Evolutionary conservation across 2,888 invertebrate species (phyloP), one percentile per base, ranked within the genome.

Genomic region (Scaptomyza parva): DNA sequence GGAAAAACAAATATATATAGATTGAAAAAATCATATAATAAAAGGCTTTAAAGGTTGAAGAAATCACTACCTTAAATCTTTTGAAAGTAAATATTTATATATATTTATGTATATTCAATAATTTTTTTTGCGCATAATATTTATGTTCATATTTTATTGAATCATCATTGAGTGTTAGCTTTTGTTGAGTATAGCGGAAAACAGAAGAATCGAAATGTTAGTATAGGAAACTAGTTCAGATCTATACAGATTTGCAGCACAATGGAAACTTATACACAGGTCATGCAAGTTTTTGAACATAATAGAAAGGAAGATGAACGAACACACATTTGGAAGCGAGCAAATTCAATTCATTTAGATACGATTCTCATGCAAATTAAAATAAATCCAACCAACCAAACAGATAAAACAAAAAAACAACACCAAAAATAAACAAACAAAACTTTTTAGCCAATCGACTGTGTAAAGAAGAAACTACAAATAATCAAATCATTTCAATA

Each of bases 321-420:
- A n/a, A 40, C 50, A 64, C 60, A 78, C 53, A 69, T 60, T 57
- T 58, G 26, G 40, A 43, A 58, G 50, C 54, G n/a, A 51, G 48
- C 63, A 70, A 71, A 79, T 68, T 73, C 86, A 88, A 81, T 84
- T 79, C 67, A 77, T 88, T 85, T 88, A 74, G 88, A 87, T 72
- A 69, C 88, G 86, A 85, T 85, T 85, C 84, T 87, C 83, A 85
- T 85, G 88, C 88, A 85, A 85, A 85, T 88, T 76, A 51, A 71
- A 77, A 58, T 68, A 69, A 76, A 35, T 7, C 18, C 20, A 37
- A 40, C 18, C 20, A 37, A 40, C 58, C 44, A 58, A 68, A 55
- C 47, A 58, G 28, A 58, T 44, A 8, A 22, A 4, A 17, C 35
- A 55, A 37, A 22, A 51, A 60, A 22, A 64, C 45, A 63, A 41